A percentile compares a stretch with the other conserved stretches of the same genome.
Evolutionary conservation across 2,888 invertebrate genomes (phyloP).

Genomic region (Drosophila cyrtoloma): DNA sequence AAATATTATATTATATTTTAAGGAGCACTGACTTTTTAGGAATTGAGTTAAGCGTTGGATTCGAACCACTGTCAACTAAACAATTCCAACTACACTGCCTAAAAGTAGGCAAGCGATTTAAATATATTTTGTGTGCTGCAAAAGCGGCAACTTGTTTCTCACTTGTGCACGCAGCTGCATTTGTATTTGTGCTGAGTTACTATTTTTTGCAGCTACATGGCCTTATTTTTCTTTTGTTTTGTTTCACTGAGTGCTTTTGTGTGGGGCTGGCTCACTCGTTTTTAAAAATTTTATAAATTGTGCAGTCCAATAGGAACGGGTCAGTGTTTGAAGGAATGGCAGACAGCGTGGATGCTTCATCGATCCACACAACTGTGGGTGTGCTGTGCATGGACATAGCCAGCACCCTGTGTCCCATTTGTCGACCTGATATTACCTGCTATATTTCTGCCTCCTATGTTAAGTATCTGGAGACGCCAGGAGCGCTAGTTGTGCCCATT

Average conservation of each 20-base stretch:
- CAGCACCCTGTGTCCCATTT: constrained; percentile 86
- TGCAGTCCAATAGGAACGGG: background rate
- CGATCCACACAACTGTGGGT: constrained; percentile 30
- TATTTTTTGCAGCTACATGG: background rate
- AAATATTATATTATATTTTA: background rate
- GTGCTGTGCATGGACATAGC: constrained; percentile 90
- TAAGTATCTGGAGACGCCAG: constrained; percentile 93
- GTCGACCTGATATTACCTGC: constrained; percentile 85
- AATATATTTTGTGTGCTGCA: background rate
- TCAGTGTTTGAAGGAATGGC: constrained; percentile 8
- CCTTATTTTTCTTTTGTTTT: background rate
- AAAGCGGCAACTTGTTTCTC: background rate
- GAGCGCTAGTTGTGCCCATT: constrained; percentile 93
- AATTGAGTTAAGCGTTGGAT: background rate
- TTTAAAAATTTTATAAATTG: background rate
- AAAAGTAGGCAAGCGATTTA: background rate
- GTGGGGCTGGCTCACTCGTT: background rate
- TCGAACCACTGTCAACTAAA: background rate
- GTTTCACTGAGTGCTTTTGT: background rate
- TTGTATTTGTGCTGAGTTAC: background rate
- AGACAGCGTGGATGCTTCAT: background rate
- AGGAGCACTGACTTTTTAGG: background rate
- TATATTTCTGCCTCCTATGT: constrained; percentile 93
- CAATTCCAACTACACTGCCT: background rate
- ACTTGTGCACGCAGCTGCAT: background rate